These are phyloP conservation scores for Gnatocerus cornutus DNA, from an alignment of 2,888 invertebrate species.

Conservation along the genomic window DNA sequence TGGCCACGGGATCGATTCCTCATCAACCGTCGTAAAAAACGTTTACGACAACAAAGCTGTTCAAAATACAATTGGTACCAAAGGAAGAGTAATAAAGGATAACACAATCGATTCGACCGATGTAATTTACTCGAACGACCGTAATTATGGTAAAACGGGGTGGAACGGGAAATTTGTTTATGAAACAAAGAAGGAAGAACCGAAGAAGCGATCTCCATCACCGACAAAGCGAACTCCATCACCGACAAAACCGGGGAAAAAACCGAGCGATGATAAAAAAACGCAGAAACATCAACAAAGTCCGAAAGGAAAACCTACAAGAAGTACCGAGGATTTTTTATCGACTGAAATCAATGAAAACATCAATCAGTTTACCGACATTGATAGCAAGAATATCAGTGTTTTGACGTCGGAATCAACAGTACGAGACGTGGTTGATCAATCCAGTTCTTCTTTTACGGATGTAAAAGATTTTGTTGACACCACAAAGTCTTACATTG, in stretches of 20 bases:
- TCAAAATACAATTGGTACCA: conserved; percentile 68
- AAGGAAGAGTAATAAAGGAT: conserved; percentile 72
- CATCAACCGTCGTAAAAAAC: conserved; percentile 63
- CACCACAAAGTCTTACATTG: conserved; percentile 43
- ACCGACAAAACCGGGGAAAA: not conserved
- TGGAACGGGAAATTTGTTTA: conserved; percentile 69
- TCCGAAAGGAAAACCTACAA: conserved; percentile 28
- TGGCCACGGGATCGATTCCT: conserved; percentile 64
- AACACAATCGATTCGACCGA: conserved; percentile 70
- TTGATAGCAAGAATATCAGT: conserved; percentile 3
- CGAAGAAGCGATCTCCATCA: conserved; percentile 21
- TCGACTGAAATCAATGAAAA: conserved; percentile 59
- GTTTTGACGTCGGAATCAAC: not conserved
- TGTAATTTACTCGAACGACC: conserved; percentile 67
- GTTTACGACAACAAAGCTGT: conserved; percentile 67
- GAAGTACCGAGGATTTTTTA: conserved; percentile 56
- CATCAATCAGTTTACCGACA: conserved; percentile 54
- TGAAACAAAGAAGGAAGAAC: conserved; percentile 57
- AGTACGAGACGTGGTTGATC: not conserved
- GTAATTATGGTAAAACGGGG: conserved; percentile 69
- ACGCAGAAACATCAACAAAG: conserved; percentile 31
- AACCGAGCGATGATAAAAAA: conserved; percentile 34
- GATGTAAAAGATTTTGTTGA: conserved; percentile 50
- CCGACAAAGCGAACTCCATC: conserved; percentile 12
- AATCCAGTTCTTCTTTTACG: conserved; percentile 21